These are phyloP conservation scores for Microctenopoma lineatum DNA, from an alignment of 2,797 vertebrate species.

Conservation along the genomic window DNA sequence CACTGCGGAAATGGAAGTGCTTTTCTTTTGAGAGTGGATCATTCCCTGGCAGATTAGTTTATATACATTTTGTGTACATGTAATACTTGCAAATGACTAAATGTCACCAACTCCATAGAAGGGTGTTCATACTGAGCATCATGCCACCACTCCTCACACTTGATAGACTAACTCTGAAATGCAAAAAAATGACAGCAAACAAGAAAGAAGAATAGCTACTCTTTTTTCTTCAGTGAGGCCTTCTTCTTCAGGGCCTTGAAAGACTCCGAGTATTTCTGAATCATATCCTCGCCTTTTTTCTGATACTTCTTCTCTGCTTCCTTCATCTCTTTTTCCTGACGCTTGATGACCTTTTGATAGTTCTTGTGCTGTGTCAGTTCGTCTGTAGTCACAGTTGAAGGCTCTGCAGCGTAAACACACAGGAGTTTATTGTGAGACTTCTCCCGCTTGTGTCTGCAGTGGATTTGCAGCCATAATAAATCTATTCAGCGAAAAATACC, in stretches of 20 bases:
- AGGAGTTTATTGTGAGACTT: slow-evolving; percentile 5
- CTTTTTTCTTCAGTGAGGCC: slow-evolving; percentile 87
- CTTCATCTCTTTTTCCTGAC: slow-evolving; percentile 93
- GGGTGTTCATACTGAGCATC: not conserved
- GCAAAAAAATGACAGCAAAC: not conserved
- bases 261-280: slow-evolving; percentile 85
- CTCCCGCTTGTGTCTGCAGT: slow-evolving; percentile 4
- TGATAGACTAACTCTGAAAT: not conserved
- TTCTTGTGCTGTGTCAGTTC: slow-evolving; percentile 91
- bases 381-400: slow-evolving; percentile 82
- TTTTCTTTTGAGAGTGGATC: not conserved
- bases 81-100: slow-evolving; percentile 33
- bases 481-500: slow-evolving; percentile 8
- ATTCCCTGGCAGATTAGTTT: not conserved
- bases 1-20: not conserved
- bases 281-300: slow-evolving; percentile 89
- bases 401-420: slow-evolving; percentile 77
- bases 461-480: slow-evolving; percentile 16
- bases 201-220: slow-evolving; percentile 72
- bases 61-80: slow-evolving; percentile 39
- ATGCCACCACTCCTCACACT: slow-evolving; percentile 6
- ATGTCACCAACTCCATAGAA: slow-evolving; percentile 32
- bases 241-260: slow-evolving; percentile 84
- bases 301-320: slow-evolving; percentile 88
- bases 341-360: slow-evolving; percentile 90